Percentiles rank a stretch among this genome's conserved stretches.
Conservation (phyloP, 2,888 invertebrate species). For the Beris chalybata region DNA sequence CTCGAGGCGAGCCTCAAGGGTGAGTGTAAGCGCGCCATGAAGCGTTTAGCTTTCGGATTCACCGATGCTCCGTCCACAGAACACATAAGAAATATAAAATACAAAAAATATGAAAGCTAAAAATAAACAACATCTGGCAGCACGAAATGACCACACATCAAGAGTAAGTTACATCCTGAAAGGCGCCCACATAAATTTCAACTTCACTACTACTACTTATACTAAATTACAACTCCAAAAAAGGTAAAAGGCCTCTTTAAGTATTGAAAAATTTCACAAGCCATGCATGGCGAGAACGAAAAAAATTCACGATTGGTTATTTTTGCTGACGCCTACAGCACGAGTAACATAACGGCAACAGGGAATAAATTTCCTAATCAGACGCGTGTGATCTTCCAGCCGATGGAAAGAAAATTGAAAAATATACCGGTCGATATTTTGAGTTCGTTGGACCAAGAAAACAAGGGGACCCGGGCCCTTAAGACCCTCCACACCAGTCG, state of each 20-base stretch:
- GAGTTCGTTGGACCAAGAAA: background rate
- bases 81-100: too few relatives aligned
- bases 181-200: background rate
- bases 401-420: background rate
- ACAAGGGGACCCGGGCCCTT: constrained; percentile 5
- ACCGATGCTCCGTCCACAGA: too few relatives aligned
- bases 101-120: too few relatives aligned
- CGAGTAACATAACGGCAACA: background rate
- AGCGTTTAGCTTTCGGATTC: too few relatives aligned
- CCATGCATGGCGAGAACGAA: background rate
- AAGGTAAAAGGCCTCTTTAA: background rate
- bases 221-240: background rate
- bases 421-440: background rate
- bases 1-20: too few relatives aligned
- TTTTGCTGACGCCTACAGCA: constrained; percentile 10
- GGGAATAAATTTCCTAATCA: background rate
- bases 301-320: background rate
- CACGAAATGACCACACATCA: constrained; percentile 12
- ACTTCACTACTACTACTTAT: background rate
- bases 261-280: background rate
- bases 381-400: background rate
- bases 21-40: too few relatives aligned
- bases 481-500: background rate
- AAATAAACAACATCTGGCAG: too few relatives aligned
- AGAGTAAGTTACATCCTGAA: background rate